These are phyloP conservation scores for Podilymbus podiceps DNA, from an alignment of 2,113 vertebrate species.

Conservation along the genomic window DNA sequence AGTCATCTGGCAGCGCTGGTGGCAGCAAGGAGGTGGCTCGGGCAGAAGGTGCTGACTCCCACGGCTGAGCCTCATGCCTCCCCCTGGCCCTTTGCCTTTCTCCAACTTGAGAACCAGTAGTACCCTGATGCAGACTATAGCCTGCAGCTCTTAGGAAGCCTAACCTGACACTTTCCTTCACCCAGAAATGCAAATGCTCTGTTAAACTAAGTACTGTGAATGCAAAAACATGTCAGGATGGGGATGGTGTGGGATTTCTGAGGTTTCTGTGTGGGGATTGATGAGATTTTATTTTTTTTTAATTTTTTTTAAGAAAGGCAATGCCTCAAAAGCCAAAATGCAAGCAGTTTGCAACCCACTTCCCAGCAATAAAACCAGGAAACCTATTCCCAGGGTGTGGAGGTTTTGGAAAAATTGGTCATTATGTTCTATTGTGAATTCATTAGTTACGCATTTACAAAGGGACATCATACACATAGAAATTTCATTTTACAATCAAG, in stretches of 20 bases:
- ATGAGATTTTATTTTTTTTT: background rate
- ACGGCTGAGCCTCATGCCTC: rapidly evolving
- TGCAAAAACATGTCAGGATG: background rate
- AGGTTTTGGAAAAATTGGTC: background rate
- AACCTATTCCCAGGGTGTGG: background rate
- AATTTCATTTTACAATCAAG: conserved; percentile 21
- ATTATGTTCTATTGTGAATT: background rate
- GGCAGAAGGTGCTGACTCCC: background rate
- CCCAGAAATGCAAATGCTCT: background rate
- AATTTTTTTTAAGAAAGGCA: background rate
- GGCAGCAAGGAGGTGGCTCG: background rate
- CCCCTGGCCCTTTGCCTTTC: background rate
- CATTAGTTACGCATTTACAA: background rate
- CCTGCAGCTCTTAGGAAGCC: background rate
- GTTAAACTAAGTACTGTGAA: background rate
- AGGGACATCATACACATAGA: background rate
- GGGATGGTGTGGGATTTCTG: background rate
- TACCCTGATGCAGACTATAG: background rate
- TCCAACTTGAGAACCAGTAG: background rate
- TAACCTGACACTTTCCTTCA: background rate
- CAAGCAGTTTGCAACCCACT: rapidly evolving
- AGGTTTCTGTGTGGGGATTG: background rate
- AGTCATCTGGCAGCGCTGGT: background rate
- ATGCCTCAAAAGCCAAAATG: background rate
- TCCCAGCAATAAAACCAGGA: background rate